Conservation (phyloP, 1,140 invertebrate species). For the Drepana arcuata region DNA sequence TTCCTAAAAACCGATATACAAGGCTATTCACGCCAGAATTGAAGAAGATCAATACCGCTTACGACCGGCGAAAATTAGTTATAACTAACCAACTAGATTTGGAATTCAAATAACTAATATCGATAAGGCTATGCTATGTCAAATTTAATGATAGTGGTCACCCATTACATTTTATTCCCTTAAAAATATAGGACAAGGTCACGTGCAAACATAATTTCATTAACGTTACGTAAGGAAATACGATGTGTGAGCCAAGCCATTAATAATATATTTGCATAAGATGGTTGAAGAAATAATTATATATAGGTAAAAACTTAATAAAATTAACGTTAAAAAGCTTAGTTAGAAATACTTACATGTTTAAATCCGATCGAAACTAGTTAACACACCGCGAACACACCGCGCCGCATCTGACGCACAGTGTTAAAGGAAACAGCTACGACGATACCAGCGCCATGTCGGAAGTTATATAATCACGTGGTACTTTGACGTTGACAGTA, state of each 20-base stretch:
- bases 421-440: constrained; percentile 54
- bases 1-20: too few relatives aligned
- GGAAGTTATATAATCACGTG: constrained; percentile 64
- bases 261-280: too few relatives aligned
- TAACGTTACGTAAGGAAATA: constrained; percentile 62
- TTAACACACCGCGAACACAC: constrained; percentile 53
- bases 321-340: too few relatives aligned
- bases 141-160: too few relatives aligned
- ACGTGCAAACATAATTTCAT: constrained; percentile 63
- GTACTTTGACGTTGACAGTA: constrained; percentile 5
- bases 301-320: too few relatives aligned
- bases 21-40: too few relatives aligned
- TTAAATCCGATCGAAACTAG: constrained; percentile 52
- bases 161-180: constrained; percentile 5
- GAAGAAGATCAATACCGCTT: constrained; percentile 25
- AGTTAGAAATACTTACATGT: constrained; percentile 69
- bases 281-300: too few relatives aligned
- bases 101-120: too few relatives aligned
- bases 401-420: constrained; percentile 61
- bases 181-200: constrained; percentile 53
- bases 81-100: neutral
- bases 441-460: constrained; percentile 42
- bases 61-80: constrained; percentile 2
- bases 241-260: neutral
- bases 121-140: too few relatives aligned